Conservation (phyloP, 2,888 invertebrate species). For the Keiferia lycopersicella region DNA sequence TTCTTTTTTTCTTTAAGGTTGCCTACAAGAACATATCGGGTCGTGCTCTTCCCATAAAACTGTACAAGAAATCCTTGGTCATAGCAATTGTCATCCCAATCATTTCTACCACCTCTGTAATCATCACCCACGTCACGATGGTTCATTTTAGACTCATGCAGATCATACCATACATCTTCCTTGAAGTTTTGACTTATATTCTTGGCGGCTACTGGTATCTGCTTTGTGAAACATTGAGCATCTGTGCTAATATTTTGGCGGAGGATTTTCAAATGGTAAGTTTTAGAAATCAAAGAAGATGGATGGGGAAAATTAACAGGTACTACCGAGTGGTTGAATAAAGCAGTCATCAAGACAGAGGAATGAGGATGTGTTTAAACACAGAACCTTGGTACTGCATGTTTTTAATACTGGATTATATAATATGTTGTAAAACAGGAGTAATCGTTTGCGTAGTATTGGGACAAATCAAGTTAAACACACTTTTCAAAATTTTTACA, state of each 20-base stretch:
- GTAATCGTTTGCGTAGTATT: too few relatives aligned
- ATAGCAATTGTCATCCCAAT: constrained; percentile 82
- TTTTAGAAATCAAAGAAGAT: background rate
- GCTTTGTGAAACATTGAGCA: constrained; percentile 84
- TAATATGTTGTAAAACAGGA: too few relatives aligned
- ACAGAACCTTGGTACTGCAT: too few relatives aligned
- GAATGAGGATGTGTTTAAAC: too few relatives aligned
- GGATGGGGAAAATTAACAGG: too few relatives aligned
- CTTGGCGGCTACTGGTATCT: constrained; percentile 88
- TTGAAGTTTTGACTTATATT: constrained; percentile 85
- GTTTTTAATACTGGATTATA: background rate
- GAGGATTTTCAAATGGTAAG: constrained; percentile 84
- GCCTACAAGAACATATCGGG: constrained; percentile 83
- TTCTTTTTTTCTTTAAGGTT: constrained; percentile 55
- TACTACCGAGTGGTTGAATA: too few relatives aligned
- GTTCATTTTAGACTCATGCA: constrained; percentile 84
- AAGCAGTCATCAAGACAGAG: too few relatives aligned
- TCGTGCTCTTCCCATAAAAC: constrained; percentile 77
- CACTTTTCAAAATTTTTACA: constrained; percentile 38
- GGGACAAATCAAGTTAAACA: too few relatives aligned
- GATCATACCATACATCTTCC: constrained; percentile 85
- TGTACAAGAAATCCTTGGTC: constrained; percentile 81
- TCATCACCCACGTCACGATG: constrained; percentile 87
- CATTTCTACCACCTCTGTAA: constrained; percentile 83
- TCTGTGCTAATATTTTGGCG: constrained; percentile 83